phyloP scores from a whole-genome alignment of 2,888 invertebrate genomes.

The Synanthedon tipuliformis region DNA sequence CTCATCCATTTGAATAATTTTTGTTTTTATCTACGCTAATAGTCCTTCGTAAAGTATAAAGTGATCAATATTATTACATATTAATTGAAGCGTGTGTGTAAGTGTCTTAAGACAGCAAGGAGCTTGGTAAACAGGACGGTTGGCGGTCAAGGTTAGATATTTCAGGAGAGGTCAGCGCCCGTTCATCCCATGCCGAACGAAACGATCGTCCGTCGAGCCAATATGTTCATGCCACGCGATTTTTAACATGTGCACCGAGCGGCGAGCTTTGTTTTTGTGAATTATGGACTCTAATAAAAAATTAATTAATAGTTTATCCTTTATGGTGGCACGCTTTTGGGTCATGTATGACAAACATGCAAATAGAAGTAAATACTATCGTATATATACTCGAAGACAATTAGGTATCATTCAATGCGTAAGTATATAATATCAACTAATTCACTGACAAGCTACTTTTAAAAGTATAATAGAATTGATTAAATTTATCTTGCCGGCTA shows the following conservation, averaged over 20 bases:
- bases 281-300: not conserved
- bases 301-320: not conserved
- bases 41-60: not conserved
- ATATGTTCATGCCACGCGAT: conserved; percentile 39
- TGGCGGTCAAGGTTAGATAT: conserved; percentile 55
- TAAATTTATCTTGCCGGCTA: no score
- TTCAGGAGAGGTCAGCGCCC: conserved; percentile 45
- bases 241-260: conserved; percentile 27
- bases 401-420: no score
- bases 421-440: no score
- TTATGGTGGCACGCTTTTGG: not conserved
- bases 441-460: no score
- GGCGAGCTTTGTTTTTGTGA: not conserved
- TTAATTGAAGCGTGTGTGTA: not conserved
- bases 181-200: conserved; percentile 18
- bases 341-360: no score
- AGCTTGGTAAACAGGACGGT: conserved; percentile 27
- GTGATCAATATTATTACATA: not conserved
- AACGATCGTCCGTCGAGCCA: conserved; percentile 10
- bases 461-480: no score
- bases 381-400: no score
- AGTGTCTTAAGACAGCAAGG: conserved; percentile 5
- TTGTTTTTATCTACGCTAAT: no score
- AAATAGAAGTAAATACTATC: no score
- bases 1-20: no score